Conservation (phyloP, 2,113 vertebrate species). For the Synodontis membranacea region DNA sequence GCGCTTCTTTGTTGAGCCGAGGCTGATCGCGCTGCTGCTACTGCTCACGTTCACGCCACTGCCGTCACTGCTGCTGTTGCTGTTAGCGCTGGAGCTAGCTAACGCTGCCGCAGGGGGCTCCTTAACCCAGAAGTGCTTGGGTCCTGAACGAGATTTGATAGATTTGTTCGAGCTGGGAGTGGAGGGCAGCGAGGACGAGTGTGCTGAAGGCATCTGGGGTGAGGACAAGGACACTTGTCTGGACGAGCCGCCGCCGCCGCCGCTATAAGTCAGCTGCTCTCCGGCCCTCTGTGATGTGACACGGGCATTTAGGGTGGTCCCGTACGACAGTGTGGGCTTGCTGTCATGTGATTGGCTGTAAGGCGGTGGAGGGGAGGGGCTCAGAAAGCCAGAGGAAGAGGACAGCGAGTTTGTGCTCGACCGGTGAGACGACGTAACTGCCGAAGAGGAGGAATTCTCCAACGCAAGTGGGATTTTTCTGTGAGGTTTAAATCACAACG, state of each 20-base stretch:
- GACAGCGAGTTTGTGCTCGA: conserved; percentile 81
- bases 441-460: conserved; percentile 73
- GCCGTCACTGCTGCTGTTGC: conserved; percentile 66
- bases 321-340: conserved; percentile 86
- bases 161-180: conserved; percentile 84
- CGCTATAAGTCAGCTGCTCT: conserved; percentile 85
- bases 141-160: conserved; percentile 87
- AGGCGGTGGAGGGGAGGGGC: conserved; percentile 81
- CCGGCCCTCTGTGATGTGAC: conserved; percentile 78
- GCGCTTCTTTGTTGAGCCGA: conserved; percentile 92
- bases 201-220: conserved; percentile 93
- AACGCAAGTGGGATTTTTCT: conserved; percentile 96
- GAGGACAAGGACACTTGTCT: conserved; percentile 94
- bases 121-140: conserved; percentile 85
- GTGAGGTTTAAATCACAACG: conserved; percentile 25
- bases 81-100: conserved; percentile 68
- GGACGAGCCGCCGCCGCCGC: conserved; percentile 78
- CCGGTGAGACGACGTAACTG: conserved; percentile 77
- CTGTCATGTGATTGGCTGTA: conserved; percentile 79
- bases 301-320: conserved; percentile 92
- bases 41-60: conserved; percentile 42
- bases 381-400: conserved; percentile 77
- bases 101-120: conserved; percentile 71
- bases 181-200: conserved; percentile 87
- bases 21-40: conserved; percentile 71